These are phyloP conservation scores for Hecatera dysodea DNA, from an alignment of 2,888 invertebrate species.

Conservation along the genomic window DNA sequence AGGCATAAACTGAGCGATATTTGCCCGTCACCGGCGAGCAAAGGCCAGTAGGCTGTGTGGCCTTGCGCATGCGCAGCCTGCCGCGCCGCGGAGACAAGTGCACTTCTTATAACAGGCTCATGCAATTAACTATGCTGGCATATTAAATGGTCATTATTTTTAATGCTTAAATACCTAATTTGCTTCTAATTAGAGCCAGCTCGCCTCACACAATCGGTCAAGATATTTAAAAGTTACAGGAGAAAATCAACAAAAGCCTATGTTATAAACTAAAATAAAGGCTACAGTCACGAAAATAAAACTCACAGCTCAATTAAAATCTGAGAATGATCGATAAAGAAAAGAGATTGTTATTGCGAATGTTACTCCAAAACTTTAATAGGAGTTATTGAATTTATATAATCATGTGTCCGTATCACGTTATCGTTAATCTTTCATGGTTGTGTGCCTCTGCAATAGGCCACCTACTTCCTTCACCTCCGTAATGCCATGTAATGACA, in stretches of 20 bases:
- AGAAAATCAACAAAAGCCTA: conserved; percentile 23
- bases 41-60: conserved; percentile 79
- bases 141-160: conserved; percentile 51
- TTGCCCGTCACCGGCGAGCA: conserved; percentile 83
- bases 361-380: conserved; percentile 49
- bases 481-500: conserved; percentile 7
- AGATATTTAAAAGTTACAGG: too few species aligned
- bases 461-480: conserved; percentile 40
- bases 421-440: conserved; percentile 42
- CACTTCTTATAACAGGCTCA: conserved; percentile 60
- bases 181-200: conserved; percentile 34
- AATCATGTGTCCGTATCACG: conserved; percentile 52
- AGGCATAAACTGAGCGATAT: conserved; percentile 69
- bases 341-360: conserved; percentile 64
- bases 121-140: conserved; percentile 35
- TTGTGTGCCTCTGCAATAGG: conserved; percentile 29
- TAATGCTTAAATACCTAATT: conserved; percentile 39
- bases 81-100: conserved; percentile 81
- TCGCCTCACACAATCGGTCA: conserved; percentile 33
- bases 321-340: conserved; percentile 60
- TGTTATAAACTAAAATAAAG: conserved; percentile 13
- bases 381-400: conserved; percentile 60
- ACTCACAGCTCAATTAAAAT: conserved; percentile 69
- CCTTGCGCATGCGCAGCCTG: conserved; percentile 75
- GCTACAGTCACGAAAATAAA: conserved; percentile 60